Evolutionary conservation across 2,113 vertebrate species (phyloP), one percentile per base, ranked within the genome.

Genomic region (Mesembrinibis cayennensis): DNA sequence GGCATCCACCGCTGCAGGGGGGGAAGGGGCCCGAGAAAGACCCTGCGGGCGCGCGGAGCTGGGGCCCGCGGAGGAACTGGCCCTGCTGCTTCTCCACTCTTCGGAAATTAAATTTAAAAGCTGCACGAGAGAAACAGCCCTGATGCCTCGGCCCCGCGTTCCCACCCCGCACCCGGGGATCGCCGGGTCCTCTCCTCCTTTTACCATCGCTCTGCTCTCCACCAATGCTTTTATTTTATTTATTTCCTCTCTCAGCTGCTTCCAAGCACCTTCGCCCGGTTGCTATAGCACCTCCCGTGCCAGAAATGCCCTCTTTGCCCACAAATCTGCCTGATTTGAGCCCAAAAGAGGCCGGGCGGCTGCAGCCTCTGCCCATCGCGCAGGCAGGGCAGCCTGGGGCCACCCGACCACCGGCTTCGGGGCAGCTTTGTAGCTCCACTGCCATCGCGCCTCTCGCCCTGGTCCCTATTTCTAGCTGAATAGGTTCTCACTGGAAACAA

Each of bases 381-480:
- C 47, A 19, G 30, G 2, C 13, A 5, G 29, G 22, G 30, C 62
- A 50, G 17, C 45, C 34, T 16, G 38, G 16, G 8, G 11, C 6
- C n/a, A 15, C 59, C 14, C 6, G 2, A 5, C 25, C 13, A 0
- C 10, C 0, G 7, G 40, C 5, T 50, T 30, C 0, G 3, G 67
- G 85, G 36, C 80, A 71, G 19, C n/a, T 30, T 23, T 67, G 56
- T 9, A 11, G 70, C 12, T 25, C 23, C 6, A 2, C 7, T 49
- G 59, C 67, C 59, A 36, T 25, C 76, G 27, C 6, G 26, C 29
- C 34, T 14, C 40, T 18, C 53, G 42, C 61, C 26, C 30, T 1
- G 18, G 30, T 30, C 53, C 58, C 58, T 82, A 11, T 61, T 85
- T 80, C 21, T 25, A 21, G 34, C 14, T 58, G 44, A 72, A 59